phyloP scores from a whole-genome alignment of 2,797 vertebrate species.

The Falco columbarius region DNA sequence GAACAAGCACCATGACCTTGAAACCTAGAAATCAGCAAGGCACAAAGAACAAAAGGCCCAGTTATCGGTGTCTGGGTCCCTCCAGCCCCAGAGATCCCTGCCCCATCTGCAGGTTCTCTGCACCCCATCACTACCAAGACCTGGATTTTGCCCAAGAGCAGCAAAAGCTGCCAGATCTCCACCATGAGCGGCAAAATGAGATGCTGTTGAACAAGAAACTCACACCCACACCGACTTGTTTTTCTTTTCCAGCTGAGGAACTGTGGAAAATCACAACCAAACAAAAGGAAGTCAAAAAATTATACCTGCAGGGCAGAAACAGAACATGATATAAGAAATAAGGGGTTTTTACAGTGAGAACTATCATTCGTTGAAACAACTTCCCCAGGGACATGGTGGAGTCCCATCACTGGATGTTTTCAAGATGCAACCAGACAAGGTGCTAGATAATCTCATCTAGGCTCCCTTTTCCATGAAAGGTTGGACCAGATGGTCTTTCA shows the following conservation, averaged over 20 bases:
- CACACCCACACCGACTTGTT: rapidly evolving
- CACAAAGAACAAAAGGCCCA: not conserved
- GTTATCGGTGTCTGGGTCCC: not conserved
- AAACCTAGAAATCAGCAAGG: not conserved
- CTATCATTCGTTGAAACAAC: not conserved
- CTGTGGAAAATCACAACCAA: not conserved
- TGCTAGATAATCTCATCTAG: not conserved
- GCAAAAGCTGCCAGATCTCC: not conserved
- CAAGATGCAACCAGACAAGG: not conserved
- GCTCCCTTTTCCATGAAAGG: not conserved
- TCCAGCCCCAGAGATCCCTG: not conserved
- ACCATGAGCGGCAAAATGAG: not conserved
- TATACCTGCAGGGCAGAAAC: not conserved
- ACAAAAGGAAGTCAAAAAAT: not conserved
- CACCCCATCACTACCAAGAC: not conserved
- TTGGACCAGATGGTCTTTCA: not conserved
- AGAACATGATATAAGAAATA: not conserved
- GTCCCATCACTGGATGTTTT: not conserved
- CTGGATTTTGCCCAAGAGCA: not conserved
- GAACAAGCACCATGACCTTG: not conserved
- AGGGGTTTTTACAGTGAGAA: not conserved
- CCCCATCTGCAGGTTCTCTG: not conserved
- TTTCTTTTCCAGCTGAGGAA: not conserved
- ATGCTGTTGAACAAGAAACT: not conserved
- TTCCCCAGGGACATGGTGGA: not conserved